Evolutionary conservation across 1,140 invertebrate species (phyloP).

Genomic region (Rhizoglyphus robini): DNA sequence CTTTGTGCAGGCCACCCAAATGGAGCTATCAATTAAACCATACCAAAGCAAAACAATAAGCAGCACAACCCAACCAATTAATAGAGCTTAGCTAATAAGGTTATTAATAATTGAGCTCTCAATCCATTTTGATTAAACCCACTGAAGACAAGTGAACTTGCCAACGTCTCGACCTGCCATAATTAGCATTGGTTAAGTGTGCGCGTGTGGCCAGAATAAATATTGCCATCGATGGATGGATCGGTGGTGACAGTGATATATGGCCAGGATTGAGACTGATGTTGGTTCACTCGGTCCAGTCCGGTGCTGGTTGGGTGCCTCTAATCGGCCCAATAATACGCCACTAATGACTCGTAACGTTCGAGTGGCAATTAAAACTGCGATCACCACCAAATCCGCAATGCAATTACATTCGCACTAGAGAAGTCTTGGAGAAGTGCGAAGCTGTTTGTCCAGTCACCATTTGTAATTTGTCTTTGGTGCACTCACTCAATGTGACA

Average conservation of each 20-base stretch:
- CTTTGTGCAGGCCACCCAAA: not conserved
- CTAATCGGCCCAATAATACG: not conserved
- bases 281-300: not conserved
- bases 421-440: no score
- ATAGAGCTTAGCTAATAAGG: not conserved
- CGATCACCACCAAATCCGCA: not conserved
- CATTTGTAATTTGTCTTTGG: no score
- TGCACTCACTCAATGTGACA: no score
- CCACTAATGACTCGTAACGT: not conserved
- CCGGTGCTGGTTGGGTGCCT: not conserved
- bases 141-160: not conserved
- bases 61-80: no score
- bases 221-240: no score
- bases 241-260: not conserved
- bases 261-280: not conserved
- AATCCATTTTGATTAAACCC: constrained; percentile 3
- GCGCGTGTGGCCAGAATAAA: no score
- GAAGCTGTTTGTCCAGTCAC: no score
- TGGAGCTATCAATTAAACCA: not conserved
- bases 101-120: constrained; percentile 8
- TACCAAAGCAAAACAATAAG: no score
- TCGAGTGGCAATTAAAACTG: not conserved
- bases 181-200: no score
- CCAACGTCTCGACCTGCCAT: no score
- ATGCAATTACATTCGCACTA: no score